Conservation (phyloP, 1,140 invertebrate genomes). For the Zaprionus ghesquierei region DNA sequence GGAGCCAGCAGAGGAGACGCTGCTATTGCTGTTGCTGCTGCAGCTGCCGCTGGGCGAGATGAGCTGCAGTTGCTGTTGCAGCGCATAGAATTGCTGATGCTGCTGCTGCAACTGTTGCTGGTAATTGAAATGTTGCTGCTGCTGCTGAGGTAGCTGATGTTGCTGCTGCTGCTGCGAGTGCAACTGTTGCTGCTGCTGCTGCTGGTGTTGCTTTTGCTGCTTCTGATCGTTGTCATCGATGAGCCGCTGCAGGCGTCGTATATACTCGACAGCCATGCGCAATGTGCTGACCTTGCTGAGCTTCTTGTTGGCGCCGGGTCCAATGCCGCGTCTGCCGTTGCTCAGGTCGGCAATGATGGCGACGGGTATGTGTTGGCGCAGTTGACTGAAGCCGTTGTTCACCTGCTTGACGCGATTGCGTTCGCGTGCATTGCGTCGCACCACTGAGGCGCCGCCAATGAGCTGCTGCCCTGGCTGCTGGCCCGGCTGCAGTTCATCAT, state of each 20-base stretch:
- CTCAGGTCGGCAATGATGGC: constrained; percentile 88
- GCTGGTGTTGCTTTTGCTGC: constrained; percentile 30
- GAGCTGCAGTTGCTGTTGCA: constrained; percentile 40
- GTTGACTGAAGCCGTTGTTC: constrained; percentile 95
- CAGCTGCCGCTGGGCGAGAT: constrained; percentile 39
- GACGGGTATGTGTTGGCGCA: constrained; percentile 93
- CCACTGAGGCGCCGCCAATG: constrained; percentile 86
- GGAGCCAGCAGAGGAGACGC: neutral
- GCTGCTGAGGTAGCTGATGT: constrained; percentile 49
- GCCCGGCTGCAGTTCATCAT: constrained; percentile 11
- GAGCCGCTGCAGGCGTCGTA: constrained; percentile 91
- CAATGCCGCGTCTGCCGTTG: constrained; percentile 85
- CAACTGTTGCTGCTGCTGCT: constrained; percentile 50
- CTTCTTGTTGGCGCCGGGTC: constrained; percentile 89
- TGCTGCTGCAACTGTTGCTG: constrained; percentile 55
- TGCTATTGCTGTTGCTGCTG: constrained; percentile 2
- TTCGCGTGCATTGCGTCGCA: constrained; percentile 95
- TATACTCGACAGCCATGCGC: constrained; percentile 96
- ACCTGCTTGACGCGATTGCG: constrained; percentile 97
- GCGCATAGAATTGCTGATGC: constrained; percentile 43
- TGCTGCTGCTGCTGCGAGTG: constrained; percentile 48
- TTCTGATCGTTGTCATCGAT: constrained; percentile 83
- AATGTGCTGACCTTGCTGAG: constrained; percentile 98
- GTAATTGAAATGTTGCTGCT: constrained; percentile 56
- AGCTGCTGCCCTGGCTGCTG: constrained; percentile 30